Evolutionary conservation across 2,113 vertebrate genomes (phyloP), one percentile per base, ranked within the genome.

Genomic region (Elachura formosa): DNA sequence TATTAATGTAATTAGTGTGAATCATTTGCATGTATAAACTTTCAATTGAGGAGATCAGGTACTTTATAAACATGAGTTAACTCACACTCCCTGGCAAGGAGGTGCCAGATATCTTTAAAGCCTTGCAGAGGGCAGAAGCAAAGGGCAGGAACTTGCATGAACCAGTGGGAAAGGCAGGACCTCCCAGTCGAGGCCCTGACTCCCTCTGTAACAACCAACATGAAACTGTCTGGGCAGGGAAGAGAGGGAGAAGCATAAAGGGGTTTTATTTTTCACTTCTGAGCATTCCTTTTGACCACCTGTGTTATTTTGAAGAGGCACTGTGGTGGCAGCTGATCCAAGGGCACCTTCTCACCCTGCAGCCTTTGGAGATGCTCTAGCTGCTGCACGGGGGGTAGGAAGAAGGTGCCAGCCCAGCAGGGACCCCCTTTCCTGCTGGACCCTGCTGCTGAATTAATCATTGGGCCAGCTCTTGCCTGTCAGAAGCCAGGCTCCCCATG

Each of bases 1-100:
- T 95, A 94, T 95, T 95, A 86, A 95, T 95, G 82, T 85, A 91
- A 96, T 96, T 96, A 95, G 90, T 26, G 61, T 34, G 82, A 92
- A 74, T 93, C 84, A 75, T 96, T 96, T 94, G 91, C 79, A 84
- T 88, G 87, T 91, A 80, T 75, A 96, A 95, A 96, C 85, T 96
- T 95, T 45, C 82, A 54, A 7, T 88, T 33, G 91, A 81, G 87
- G 91, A 66, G 84, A 87, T 74, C 84, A 23, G 91, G 75, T 88
- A 61, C 95, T 95, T 97, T 59, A 51, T 87, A 95, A 96, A 93
- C 94, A 88, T 0, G 15, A 36, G 10, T 83, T 86, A 88, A 90
- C 75, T 69, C 33, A 1, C 48, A 26, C 48, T 94, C 31, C 63
- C 40, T 23, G 54, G 26, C 40, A 40, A 40, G 67, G 58, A 88